Conservation (phyloP, 2,113 vertebrate genomes). For the Pterocles gutturalis region DNA sequence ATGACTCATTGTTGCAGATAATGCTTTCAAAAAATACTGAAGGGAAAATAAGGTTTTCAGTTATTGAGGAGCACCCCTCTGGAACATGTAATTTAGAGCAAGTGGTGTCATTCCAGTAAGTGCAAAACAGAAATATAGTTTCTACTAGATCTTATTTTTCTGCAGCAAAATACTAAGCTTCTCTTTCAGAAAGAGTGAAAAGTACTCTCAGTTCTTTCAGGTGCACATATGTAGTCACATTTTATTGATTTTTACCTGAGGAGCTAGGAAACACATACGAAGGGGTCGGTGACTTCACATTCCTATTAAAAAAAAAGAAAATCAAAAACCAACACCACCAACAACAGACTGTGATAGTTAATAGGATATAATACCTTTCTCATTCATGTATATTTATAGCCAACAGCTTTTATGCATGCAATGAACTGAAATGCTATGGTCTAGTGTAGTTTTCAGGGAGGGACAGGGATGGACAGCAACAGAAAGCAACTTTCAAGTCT, state of each 20-base stretch:
- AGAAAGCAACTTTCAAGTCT: neutral
- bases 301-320: neutral
- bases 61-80: neutral
- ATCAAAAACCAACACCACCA: neutral
- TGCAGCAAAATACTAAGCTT: neutral
- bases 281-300: neutral
- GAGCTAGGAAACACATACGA: neutral
- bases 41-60: slow-evolving; percentile 42
- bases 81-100: neutral
- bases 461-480: neutral
- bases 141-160: neutral
- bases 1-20: slow-evolving; percentile 82
- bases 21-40: slow-evolving; percentile 39
- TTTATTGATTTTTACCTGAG: neutral
- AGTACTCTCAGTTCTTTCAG: neutral
- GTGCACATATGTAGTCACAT: neutral
- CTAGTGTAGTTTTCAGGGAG: neutral
- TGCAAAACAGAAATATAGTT: neutral
- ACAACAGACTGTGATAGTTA: neutral
- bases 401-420: neutral
- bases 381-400: neutral
- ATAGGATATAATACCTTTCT: neutral
- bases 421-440: neutral
- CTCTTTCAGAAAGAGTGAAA: neutral
- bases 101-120: neutral